Conservation (phyloP, 2,888 invertebrate species). For the Ophraella communa region DNA sequence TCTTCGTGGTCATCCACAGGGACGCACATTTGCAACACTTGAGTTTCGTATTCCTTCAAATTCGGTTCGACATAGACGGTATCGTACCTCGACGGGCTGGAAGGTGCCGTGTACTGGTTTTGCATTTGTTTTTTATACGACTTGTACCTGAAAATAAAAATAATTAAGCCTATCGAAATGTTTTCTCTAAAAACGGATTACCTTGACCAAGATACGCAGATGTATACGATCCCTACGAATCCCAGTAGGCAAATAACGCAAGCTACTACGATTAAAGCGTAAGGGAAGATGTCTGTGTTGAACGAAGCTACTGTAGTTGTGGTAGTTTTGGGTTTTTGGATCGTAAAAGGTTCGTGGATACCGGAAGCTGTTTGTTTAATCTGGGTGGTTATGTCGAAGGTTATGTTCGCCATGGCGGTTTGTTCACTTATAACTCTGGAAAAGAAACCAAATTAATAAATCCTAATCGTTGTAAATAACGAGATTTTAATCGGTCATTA, state of each 20-base stretch:
- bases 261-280: slow-evolving; percentile 86
- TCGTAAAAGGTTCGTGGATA: slow-evolving; percentile 67
- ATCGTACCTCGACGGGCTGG: slow-evolving; percentile 71
- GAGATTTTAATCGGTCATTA: too few species aligned
- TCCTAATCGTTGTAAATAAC: too few species aligned
- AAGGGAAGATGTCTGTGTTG: slow-evolving; percentile 77
- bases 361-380: slow-evolving; percentile 73
- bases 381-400: slow-evolving; percentile 71
- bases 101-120: slow-evolving; percentile 64
- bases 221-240: slow-evolving; percentile 87
- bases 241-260: slow-evolving; percentile 89
- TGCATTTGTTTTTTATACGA: slow-evolving; percentile 78
- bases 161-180: too few species aligned
- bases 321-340: slow-evolving; percentile 58
- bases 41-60: slow-evolving; percentile 93
- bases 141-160: slow-evolving; percentile 71
- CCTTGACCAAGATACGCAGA: slow-evolving; percentile 94
- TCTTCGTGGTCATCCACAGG: slow-evolving; percentile 83
- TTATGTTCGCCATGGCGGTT: slow-evolving; percentile 70
- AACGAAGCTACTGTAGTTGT: slow-evolving; percentile 58
- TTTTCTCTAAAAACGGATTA: too few species aligned
- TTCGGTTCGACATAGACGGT: slow-evolving; percentile 77
- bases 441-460: too few species aligned
- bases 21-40: slow-evolving; percentile 92
- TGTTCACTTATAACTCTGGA: slow-evolving; percentile 67